phyloP scores from a whole-genome alignment of 2,113 vertebrate genomes.

The Rousettus leschenaultii region DNA sequence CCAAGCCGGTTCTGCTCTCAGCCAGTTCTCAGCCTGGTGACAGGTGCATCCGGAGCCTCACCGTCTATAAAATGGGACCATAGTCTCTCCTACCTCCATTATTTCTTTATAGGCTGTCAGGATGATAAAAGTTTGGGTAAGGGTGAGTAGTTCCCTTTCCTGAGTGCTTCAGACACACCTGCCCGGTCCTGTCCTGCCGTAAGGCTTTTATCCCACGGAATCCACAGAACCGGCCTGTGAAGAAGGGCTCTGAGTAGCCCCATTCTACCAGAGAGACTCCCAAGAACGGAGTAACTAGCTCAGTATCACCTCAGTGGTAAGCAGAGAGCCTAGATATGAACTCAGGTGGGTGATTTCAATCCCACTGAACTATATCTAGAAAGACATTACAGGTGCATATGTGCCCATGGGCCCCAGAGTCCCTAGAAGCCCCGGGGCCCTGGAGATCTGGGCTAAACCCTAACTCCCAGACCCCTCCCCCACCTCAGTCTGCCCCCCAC shows the following conservation, averaged over 20 bases:
- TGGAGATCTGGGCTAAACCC: neutral
- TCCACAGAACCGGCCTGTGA: rapidly evolving
- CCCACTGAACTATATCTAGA: neutral
- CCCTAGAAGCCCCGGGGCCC: neutral
- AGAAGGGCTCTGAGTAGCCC: neutral
- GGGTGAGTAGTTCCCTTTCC: neutral
- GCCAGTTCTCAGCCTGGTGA: neutral
- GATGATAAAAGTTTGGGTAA: neutral
- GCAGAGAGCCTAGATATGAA: neutral
- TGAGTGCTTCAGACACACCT: neutral
- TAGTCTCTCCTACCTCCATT: neutral
- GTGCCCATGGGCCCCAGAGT: neutral
- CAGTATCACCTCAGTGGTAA: neutral
- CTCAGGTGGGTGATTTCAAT: too few relatives aligned
- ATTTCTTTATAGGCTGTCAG: neutral
- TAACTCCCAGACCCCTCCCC: neutral
- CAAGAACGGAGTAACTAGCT: neutral
- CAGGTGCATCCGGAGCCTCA: neutral
- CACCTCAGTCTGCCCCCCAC: rapidly evolving
- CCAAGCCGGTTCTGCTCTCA: too few relatives aligned
- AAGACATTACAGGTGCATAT: neutral
- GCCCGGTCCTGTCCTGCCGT: neutral
- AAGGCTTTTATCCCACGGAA: neutral
- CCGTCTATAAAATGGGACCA: neutral
- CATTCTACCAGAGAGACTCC: neutral